Evolutionary conservation across 2,888 invertebrate genomes (phyloP), one percentile per base, ranked within the genome.

Genomic region (Brachyopa scutellaris): DNA sequence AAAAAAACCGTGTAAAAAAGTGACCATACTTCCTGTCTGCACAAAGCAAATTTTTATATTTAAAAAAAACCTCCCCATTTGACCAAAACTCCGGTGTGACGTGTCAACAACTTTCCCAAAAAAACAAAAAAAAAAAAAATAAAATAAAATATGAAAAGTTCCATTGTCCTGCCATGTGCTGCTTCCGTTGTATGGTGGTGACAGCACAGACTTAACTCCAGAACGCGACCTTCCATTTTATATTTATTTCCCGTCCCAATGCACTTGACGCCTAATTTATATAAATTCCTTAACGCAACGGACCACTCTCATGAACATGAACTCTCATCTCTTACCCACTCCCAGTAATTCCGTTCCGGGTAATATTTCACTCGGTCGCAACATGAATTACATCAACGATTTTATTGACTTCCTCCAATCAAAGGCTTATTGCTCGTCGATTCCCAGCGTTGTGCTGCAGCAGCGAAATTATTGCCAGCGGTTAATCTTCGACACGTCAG

Each of bases 401-500:
- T 72, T 72, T 77, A 82, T 77, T 82, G 82, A 77, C 77, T 76
- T 55, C 64, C 40, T 26, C 77, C 77, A 82, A 82, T 82, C 77
- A 82, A 72, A 77, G 77, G 72, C 82, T 82, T 82, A 77, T 70
- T 59, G 64, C 70, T 26, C 31, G 11, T 5, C 76, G 9, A 70
- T 69, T 80, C 62, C 55, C 69, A 33, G 31, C 21, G 36, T 31
- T n/a, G 2, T 11, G 6, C 57, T 31, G 59, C 62, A 33, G 19
- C 26, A 69, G 59, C 66, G 64, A 85, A 88, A 87, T 89, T 89
- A 89, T 87, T 86, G 87, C 87, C 86, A 86, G 85, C 88, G 88
- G 88, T 89, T 89, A 89, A 89, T 89, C 88, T 87, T 87, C 86
- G 88, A 88, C 85, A 84, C 66, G 77, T 82, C 82, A 82, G 21